Conservation (phyloP, 2,888 invertebrate species). For the Polydrusus cervinus region DNA sequence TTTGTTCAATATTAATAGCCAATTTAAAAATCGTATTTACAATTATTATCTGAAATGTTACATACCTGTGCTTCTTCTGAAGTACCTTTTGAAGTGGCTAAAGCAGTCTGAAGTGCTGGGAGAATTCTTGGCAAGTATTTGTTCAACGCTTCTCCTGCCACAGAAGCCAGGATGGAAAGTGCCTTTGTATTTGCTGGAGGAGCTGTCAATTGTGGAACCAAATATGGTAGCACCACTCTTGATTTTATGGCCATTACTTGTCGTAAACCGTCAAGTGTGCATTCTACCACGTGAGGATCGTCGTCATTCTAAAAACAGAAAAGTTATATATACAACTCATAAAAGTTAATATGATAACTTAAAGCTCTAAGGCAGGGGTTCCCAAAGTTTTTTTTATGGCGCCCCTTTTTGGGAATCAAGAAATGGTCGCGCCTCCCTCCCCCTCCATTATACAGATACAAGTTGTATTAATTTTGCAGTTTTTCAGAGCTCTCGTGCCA, state of each 20-base stretch:
- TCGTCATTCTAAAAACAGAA: slow-evolving; percentile 78
- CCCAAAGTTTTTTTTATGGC: too few relatives aligned
- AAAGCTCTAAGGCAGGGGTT: too few relatives aligned
- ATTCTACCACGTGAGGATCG: slow-evolving; percentile 87
- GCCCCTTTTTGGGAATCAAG: too few relatives aligned
- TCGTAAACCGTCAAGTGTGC: slow-evolving; percentile 94
- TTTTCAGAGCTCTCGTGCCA: too few relatives aligned
- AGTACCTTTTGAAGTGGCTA: slow-evolving; percentile 81
- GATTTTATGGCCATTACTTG: slow-evolving; percentile 99
- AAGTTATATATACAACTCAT: neutral
- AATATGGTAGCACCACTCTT: slow-evolving; percentile 94
- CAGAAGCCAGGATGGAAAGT: slow-evolving; percentile 93
- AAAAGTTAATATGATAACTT: too few relatives aligned
- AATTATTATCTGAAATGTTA: neutral
- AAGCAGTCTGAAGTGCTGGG: slow-evolving; percentile 88
- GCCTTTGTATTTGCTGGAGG: slow-evolving; percentile 95
- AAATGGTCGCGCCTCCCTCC: too few relatives aligned
- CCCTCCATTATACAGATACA: too few relatives aligned
- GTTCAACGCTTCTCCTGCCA: slow-evolving; percentile 94
- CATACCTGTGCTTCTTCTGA: slow-evolving; percentile 63
- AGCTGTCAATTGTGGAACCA: slow-evolving; percentile 94
- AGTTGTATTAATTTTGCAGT: too few relatives aligned
- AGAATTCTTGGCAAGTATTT: slow-evolving; percentile 93
- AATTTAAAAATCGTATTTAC: neutral
- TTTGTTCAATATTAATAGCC: too few relatives aligned